A percentile compares a stretch with the other conserved stretches of the same genome.
Evolutionary conservation across 2,888 invertebrate genomes (phyloP).

Genomic region (Drosophila engyochracea): DNA sequence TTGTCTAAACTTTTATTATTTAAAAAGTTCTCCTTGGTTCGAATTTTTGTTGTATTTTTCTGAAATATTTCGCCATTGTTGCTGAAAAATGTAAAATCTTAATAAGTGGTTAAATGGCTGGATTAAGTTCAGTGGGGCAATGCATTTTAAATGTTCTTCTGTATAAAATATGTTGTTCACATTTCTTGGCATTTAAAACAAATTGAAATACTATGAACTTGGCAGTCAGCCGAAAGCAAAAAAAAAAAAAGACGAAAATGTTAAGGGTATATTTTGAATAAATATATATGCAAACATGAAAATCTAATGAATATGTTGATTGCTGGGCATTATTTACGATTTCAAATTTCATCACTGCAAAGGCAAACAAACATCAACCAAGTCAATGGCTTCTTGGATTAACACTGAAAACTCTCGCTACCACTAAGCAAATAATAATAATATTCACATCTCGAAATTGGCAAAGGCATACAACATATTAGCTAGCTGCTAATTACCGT

Average conservation of each 20-base stretch:
- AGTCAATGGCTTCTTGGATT: constrained; percentile 21
- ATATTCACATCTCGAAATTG: constrained; percentile 6
- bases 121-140: constrained; percentile 21
- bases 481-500: constrained; percentile 61
- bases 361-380: constrained; percentile 2
- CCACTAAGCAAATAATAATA: constrained; percentile 11
- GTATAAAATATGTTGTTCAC: background rate
- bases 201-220: constrained; percentile 48
- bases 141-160: constrained; percentile 11
- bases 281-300: background rate
- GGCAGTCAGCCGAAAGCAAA: constrained; percentile 54
- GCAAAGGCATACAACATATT: constrained; percentile 42
- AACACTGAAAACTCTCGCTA: constrained; percentile 15
- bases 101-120: constrained; percentile 19
- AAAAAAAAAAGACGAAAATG: background rate
- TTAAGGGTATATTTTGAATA: constrained; percentile 13
- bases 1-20: constrained; percentile 18
- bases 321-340: background rate
- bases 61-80: background rate
- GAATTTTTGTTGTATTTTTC: background rate
- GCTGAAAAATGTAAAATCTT: constrained; percentile 6
- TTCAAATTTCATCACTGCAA: constrained; percentile 14
- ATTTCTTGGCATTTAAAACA: constrained; percentile 35
- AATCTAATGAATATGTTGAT: constrained; percentile 12
- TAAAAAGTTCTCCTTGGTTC: background rate